Percentiles rank a stretch among this genome's conserved stretches.
These are phyloP conservation scores for Okamejei kenojei DNA, from an alignment of 2,797 vertebrate genomes.

Conservation along the genomic window DNA sequence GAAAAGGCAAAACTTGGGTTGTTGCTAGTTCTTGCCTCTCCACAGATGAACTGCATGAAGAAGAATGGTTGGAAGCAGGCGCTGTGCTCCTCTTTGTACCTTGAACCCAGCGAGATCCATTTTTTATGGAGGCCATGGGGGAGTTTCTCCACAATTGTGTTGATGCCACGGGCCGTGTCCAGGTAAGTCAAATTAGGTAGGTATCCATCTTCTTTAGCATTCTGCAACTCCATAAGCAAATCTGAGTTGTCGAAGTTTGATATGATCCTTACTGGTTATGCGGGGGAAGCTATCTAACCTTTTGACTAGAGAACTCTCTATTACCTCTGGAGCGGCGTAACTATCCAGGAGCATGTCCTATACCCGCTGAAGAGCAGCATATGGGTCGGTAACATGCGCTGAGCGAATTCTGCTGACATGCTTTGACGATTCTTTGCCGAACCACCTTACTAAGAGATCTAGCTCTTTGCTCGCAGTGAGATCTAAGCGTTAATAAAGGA, in stretches of 20 bases:
- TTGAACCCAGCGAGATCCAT: conserved; percentile 36
- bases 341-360: conserved; percentile 2
- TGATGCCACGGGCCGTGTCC: conserved; percentile 38
- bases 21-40: too few relatives aligned
- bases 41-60: too few relatives aligned
- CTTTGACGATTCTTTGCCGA: conserved; percentile 22
- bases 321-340: background rate
- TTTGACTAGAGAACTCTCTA: background rate
- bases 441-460: conserved; percentile 27
- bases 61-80: too few relatives aligned
- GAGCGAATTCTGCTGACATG: conserved; percentile 1
- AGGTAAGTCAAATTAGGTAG: conserved; percentile 22
- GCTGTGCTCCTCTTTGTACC: too few relatives aligned
- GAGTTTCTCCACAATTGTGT: conserved; percentile 42
- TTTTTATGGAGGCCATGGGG: conserved; percentile 42
- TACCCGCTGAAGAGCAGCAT: conserved; percentile 19
- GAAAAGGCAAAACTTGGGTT: too few relatives aligned
- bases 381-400: background rate
- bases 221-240: background rate
- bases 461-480: background rate
- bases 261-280: background rate
- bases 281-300: conserved; percentile 24
- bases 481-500: too few relatives aligned
- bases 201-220: conserved; percentile 16
- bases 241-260: background rate